Evolutionary conservation across 1,140 invertebrate genomes (phyloP), one percentile per base, ranked within the genome.

Genomic region (Cydia splendana): DNA sequence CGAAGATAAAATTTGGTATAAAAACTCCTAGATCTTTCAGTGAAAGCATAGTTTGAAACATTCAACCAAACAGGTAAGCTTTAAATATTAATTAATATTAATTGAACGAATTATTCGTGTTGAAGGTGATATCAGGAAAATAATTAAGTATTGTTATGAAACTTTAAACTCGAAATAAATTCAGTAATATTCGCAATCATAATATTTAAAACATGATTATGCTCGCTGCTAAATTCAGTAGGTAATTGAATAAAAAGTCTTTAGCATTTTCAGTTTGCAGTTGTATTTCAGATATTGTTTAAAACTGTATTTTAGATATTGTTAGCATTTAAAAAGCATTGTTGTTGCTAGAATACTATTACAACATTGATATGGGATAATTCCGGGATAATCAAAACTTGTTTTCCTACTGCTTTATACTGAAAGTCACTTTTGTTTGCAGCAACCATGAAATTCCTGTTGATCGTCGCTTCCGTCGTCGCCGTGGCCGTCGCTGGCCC

Each of bases 401-500:
- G 42, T 45, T 13, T 45, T 45, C 12, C 2, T 13, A 10, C 9
- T 13, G 42, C 9, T 13, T 13, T 12, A 12, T 13, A 45, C 0
- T 45, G 0, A 48, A 48, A 48, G 12, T 78, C 77, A 12, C 12
- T 48, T 48, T 48, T 48, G 2, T 48, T 48, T 15, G 45, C 45
- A 48, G 45, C 45, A 48, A 48, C 45, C 45, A 83, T 83, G 82
- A 83, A 80, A 77, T 80, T 76, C 76, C 38, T 83, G 24, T 65
- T 83, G 24, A 75, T 81, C 28, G 24, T 79, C 74, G 78, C 79
- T 65, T 73, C 82, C 71, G 69, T 81, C 45, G 38, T 80, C 45
- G 82, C 80, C 75, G 65, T 81, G 76, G 82, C 82, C 62, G 77
- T 83, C 4, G 82, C 80, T 28, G 67, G 74, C 77, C 80, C 82